Base-by-base conservation (phyloP, 1,140 invertebrate genomes). In the Pteromalus puparum region DNA sequence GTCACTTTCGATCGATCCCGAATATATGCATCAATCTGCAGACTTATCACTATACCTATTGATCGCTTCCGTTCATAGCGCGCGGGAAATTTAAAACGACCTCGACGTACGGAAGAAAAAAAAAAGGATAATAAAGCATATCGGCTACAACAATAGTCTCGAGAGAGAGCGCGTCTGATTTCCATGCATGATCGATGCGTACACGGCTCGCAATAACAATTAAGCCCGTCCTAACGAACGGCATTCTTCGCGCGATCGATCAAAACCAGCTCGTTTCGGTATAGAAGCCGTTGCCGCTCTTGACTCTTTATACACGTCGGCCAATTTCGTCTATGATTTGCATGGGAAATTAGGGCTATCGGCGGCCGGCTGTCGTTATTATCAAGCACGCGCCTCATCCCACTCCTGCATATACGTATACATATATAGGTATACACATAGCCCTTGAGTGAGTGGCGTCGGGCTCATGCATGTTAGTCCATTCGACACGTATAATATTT, bases 321-420 rank as follows among this genome's bases (percentile, higher is more conserved):
- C 68, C 76, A 38, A 79, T 79, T 76, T 38, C 21, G 21, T 61
- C 13, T 67, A 67, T 34, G 53, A 79, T 65, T 67, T 67, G 53
- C 76, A 79, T 67, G 53, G 28, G 26, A 79, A 79, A 79, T 79
- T 79, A 24, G 74, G 42, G 74, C 21, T 76, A 48, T 76, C 74
- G 74, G 42, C 42, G 42, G 74, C 42, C 18, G 10, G 24, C 38
- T 30, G 42, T 38, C 42, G 21, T 12, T 26, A 26, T 70, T 70
- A 70, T 70, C 68, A 10, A 12, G 10, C 28, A 30, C 68, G 26
- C 28, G 68, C 68, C 68, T 18, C 24, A 18, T 7, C 28, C 24
- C 7, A 28, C 67, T 12, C 21, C 6, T 9, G 65, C 21, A 21
- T 28, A 30, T 30, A 70, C 24, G 5, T 18, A 7, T 18, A 28